phyloP scores from a whole-genome alignment of 2,797 vertebrate species.

The Malacoraja senta region DNA sequence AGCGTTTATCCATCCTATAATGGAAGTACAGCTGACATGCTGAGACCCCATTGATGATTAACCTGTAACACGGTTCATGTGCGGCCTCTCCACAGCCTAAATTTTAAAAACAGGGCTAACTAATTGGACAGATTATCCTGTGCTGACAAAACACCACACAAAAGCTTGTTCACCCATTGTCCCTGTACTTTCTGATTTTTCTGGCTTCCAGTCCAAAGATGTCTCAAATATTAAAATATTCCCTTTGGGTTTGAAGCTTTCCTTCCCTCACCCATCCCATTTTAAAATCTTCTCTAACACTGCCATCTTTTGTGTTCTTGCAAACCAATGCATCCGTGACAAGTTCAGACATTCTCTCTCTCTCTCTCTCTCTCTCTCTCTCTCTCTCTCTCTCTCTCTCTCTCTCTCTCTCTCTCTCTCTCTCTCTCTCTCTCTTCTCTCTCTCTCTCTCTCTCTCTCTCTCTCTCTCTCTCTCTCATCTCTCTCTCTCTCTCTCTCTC shows the following conservation, averaged over 20 bases:
- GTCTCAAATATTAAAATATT: background rate
- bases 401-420: too few relatives aligned
- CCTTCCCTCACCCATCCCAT: background rate
- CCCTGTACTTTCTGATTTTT: background rate
- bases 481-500: too few relatives aligned
- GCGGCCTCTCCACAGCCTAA: background rate
- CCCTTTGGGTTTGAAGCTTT: background rate
- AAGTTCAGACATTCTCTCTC: too few relatives aligned
- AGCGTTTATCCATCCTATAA: background rate
- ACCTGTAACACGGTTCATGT: background rate
- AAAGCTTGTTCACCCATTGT: background rate
- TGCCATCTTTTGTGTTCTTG: background rate
- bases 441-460: too few relatives aligned
- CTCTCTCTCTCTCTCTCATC: too few relatives aligned
- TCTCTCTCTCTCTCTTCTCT: too few relatives aligned
- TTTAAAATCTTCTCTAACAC: background rate
- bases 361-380: background rate
- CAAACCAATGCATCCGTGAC: background rate
- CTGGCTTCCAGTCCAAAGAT: background rate
- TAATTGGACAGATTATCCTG: background rate
- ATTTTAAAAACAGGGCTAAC: background rate
- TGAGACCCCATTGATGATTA: background rate
- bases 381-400: background rate
- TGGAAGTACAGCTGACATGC: background rate
- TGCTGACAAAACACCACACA: background rate